Conservation (phyloP, 2,888 invertebrate genomes). For the Pachymerium ferrugineum region DNA sequence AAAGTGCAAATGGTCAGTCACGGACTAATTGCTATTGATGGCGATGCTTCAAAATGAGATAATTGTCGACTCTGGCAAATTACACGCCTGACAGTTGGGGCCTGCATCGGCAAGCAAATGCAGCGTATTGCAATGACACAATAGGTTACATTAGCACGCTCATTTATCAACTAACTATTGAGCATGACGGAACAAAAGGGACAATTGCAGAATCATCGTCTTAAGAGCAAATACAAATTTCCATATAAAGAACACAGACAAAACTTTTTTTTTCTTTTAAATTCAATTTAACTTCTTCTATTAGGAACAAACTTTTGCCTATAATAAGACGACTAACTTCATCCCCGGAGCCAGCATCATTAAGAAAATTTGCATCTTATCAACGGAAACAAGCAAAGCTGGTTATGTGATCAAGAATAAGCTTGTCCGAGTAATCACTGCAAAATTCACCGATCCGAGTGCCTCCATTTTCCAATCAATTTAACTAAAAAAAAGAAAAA, state of each 20-base stretch:
- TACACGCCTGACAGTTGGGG: slow-evolving; percentile 27
- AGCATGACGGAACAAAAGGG: slow-evolving; percentile 5
- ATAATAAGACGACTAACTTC: slow-evolving; percentile 5
- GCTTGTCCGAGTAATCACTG: slow-evolving; percentile 17
- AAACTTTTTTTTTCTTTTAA: background rate
- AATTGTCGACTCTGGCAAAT: slow-evolving; percentile 27
- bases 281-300: slow-evolving; percentile 1
- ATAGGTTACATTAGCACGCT: slow-evolving; percentile 24
- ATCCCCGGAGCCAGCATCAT: slow-evolving; percentile 17
- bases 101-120: slow-evolving; percentile 22
- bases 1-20: slow-evolving; percentile 22
- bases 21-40: slow-evolving; percentile 27
- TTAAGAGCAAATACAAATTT: background rate
- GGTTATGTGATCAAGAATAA: slow-evolving; percentile 27
- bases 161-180: slow-evolving; percentile 27
- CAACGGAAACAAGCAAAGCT: slow-evolving; percentile 27
- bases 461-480: slow-evolving; percentile 25
- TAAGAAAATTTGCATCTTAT: slow-evolving; percentile 27
- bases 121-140: slow-evolving; percentile 27
- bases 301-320: background rate
- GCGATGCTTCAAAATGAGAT: slow-evolving; percentile 27
- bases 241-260: background rate
- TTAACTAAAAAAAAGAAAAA: slow-evolving; percentile 16
- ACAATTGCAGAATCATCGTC: background rate
- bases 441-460: slow-evolving; percentile 22